Evolutionary conservation across 2,888 invertebrate species (phyloP).

Genomic region (Gandaritis pyraliata): DNA sequence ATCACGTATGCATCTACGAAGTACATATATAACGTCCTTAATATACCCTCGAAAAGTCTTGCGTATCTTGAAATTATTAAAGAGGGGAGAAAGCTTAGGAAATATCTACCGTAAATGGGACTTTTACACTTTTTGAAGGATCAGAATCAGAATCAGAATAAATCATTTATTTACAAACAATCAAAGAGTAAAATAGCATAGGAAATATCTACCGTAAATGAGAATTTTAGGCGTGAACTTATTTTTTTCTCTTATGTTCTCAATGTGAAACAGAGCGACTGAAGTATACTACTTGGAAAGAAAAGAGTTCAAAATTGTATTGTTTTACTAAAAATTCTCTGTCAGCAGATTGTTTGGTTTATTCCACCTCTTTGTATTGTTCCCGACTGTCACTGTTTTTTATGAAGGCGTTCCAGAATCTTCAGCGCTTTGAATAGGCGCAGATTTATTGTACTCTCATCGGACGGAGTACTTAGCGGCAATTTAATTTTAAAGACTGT

Average conservation of each 20-base stretch:
- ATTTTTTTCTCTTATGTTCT: background rate
- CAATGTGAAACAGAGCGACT: background rate
- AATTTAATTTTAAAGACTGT: slow-evolving; percentile 15
- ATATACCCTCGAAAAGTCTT: too few species aligned
- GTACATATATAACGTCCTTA: too few species aligned
- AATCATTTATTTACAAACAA: too few species aligned
- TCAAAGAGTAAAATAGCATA: too few species aligned
- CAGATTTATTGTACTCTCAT: slow-evolving; percentile 23
- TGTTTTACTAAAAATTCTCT: slow-evolving; percentile 10
- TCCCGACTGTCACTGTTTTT: slow-evolving; percentile 21
- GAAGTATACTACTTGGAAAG: background rate
- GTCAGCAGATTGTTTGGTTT: slow-evolving; percentile 2
- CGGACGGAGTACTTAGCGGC: background rate
- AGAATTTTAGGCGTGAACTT: too few species aligned
- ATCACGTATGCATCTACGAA: too few species aligned
- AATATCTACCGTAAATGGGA: background rate
- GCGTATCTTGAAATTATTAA: too few species aligned
- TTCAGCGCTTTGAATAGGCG: slow-evolving; percentile 21
- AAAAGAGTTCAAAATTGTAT: background rate
- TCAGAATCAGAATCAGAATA: too few species aligned
- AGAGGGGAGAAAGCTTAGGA: too few species aligned
- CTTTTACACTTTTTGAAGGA: too few species aligned
- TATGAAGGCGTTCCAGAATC: slow-evolving; percentile 19
- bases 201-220: too few species aligned
- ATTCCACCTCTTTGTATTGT: slow-evolving; percentile 14